Conservation (phyloP, 1,140 invertebrate species). For the Piezodorus guildinii region DNA sequence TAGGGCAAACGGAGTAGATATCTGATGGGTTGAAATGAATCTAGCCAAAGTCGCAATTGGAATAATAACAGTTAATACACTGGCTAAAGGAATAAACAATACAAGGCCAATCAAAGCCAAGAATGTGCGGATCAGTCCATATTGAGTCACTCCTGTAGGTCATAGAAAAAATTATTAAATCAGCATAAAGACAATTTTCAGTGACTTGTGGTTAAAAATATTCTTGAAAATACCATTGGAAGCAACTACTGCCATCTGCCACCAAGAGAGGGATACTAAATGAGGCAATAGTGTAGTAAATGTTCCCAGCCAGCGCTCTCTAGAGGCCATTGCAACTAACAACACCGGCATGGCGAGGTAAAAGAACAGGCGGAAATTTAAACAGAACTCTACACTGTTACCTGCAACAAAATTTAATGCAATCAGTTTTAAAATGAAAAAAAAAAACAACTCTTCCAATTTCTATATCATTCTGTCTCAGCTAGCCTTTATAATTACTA, state of each 20-base stretch:
- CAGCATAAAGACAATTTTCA: neutral
- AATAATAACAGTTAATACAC: slow-evolving; percentile 55
- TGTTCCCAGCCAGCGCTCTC: slow-evolving; percentile 61
- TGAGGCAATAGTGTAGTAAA: slow-evolving; percentile 69
- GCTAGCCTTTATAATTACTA: no score
- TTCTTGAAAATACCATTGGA: slow-evolving; percentile 45
- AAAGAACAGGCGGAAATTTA: slow-evolving; percentile 62
- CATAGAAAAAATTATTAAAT: neutral
- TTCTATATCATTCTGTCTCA: no score
- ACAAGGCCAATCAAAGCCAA: slow-evolving; percentile 63
- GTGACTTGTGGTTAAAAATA: neutral
- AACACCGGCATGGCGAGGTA: slow-evolving; percentile 64
- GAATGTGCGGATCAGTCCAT: slow-evolving; percentile 60
- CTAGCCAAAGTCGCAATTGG: slow-evolving; percentile 59
- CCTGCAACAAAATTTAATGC: slow-evolving; percentile 24
- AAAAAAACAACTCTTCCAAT: no score
- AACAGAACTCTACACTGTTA: slow-evolving; percentile 72
- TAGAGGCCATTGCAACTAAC: slow-evolving; percentile 55
- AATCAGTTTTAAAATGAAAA: neutral
- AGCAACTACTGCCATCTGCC: slow-evolving; percentile 66
- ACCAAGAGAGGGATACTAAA: slow-evolving; percentile 75
- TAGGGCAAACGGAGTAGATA: slow-evolving; percentile 42
- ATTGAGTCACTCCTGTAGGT: slow-evolving; percentile 36
- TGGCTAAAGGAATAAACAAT: slow-evolving; percentile 62
- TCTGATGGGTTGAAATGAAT: slow-evolving; percentile 50